Conservation (phyloP, 2,113 vertebrate genomes). For the Spheniscus mendiculus region DNA sequence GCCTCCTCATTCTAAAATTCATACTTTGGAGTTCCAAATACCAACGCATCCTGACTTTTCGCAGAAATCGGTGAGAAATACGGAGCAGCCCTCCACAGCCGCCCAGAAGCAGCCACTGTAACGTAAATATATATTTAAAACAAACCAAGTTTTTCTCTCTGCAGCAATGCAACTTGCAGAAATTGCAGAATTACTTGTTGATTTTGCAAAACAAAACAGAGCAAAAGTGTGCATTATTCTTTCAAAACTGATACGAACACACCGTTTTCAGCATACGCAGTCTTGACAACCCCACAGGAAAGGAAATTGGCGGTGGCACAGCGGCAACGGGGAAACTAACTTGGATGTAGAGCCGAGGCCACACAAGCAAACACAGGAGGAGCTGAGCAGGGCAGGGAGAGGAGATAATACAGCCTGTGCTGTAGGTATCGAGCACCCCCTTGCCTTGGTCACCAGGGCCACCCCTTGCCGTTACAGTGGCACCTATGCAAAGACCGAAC, state of each 20-base stretch:
- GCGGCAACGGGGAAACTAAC: accelerated
- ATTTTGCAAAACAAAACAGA: not conserved
- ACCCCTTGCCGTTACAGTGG: not conserved
- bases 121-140: not conserved
- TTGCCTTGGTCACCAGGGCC: not conserved
- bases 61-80: too few species aligned
- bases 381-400: not conserved
- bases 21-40: too few species aligned
- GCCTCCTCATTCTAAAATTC: too few species aligned
- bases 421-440: not conserved
- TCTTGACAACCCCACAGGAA: not conserved
- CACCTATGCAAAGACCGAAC: not conserved
- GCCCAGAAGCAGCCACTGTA: too few species aligned
- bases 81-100: too few species aligned
- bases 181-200: not conserved
- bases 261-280: not conserved
- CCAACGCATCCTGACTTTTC: too few species aligned
- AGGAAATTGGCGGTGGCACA: accelerated
- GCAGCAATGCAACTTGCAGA: not conserved
- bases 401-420: not conserved
- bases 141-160: too few species aligned
- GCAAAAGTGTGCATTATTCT: not conserved
- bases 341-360: not conserved
- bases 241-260: not conserved
- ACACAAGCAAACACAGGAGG: not conserved